These are phyloP conservation scores for Sula dactylatra DNA, from an alignment of 2,113 vertebrate genomes.

Conservation along the genomic window DNA sequence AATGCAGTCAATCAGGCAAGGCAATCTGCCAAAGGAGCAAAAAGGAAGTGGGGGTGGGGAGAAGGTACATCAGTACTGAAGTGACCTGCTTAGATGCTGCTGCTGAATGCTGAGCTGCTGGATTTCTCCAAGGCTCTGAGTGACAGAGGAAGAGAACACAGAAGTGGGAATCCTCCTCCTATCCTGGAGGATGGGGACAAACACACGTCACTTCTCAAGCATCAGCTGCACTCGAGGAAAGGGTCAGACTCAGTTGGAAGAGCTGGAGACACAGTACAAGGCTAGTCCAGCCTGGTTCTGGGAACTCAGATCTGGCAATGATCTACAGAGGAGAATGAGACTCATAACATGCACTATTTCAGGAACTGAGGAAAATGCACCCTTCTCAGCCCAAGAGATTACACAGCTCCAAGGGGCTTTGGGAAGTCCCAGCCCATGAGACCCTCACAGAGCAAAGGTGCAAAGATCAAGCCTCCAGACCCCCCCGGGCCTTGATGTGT, in stretches of 20 bases:
- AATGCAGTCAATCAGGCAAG: conserved; percentile 17
- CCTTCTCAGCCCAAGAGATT: not conserved
- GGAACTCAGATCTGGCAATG: not conserved
- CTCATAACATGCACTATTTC: not conserved
- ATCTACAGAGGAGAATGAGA: not conserved
- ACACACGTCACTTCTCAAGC: not conserved
- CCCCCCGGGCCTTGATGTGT: not conserved
- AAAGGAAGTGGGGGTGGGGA: not conserved
- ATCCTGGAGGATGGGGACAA: not conserved
- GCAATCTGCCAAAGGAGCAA: conserved; percentile 36
- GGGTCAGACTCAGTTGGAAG: not conserved
- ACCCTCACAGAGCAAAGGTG: not conserved
- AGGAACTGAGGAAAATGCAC: not conserved
- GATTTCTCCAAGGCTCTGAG: not conserved
- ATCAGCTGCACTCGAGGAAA: not conserved
- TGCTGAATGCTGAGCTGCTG: not conserved
- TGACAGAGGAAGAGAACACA: not conserved
- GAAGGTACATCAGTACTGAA: not conserved
- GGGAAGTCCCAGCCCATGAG: not conserved
- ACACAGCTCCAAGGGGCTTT: not conserved
- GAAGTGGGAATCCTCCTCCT: not conserved
- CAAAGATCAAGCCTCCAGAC: not conserved
- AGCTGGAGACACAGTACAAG: not conserved
- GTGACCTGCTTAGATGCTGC: not conserved
- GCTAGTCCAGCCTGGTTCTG: not conserved